Conservation (phyloP, 2,797 vertebrate genomes). For the Argyrosomus regius region DNA sequence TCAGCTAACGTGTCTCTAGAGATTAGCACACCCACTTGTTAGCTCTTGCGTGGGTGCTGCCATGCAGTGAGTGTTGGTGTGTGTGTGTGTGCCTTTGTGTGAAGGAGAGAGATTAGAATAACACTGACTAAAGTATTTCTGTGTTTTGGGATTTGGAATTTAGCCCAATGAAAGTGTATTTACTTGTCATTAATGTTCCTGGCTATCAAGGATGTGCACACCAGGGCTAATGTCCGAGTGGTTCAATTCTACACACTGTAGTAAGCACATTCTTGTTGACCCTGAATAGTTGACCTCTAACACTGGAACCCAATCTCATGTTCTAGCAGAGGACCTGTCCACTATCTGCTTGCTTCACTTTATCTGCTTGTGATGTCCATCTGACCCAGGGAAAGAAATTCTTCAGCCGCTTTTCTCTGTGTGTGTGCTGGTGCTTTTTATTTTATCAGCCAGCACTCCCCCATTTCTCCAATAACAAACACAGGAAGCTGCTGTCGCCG, state of each 20-base stretch:
- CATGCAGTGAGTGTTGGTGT: background rate
- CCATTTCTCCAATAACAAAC: slow-evolving; percentile 82
- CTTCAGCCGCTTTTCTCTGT: slow-evolving; percentile 38
- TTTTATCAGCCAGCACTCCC: slow-evolving; percentile 64
- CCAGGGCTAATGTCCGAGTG: slow-evolving; percentile 18
- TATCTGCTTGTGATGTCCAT: slow-evolving; percentile 19
- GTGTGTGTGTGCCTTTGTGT: background rate
- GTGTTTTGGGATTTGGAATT: slow-evolving; percentile 3
- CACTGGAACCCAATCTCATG: slow-evolving; percentile 34
- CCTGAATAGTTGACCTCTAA: slow-evolving; percentile 51
- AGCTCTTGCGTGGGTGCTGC: slow-evolving; percentile 54
- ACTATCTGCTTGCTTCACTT: background rate
- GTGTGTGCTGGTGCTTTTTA: slow-evolving; percentile 47
- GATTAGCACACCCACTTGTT: slow-evolving; percentile 72
- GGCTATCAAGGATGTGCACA: background rate
- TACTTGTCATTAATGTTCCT: slow-evolving; percentile 9
- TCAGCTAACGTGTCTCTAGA: slow-evolving; percentile 70
- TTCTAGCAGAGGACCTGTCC: background rate
- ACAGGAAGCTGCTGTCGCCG: slow-evolving; percentile 80
- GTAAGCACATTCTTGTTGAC: slow-evolving; percentile 54
- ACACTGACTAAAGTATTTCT: slow-evolving; percentile 1
- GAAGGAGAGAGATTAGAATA: slow-evolving; percentile 2
- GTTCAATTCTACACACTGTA: background rate
- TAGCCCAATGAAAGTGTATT: slow-evolving; percentile 7
- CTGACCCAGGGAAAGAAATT: slow-evolving; percentile 23